These are phyloP conservation scores for Morone chrysops DNA, from an alignment of 2,113 vertebrate genomes.

Conservation along the genomic window DNA sequence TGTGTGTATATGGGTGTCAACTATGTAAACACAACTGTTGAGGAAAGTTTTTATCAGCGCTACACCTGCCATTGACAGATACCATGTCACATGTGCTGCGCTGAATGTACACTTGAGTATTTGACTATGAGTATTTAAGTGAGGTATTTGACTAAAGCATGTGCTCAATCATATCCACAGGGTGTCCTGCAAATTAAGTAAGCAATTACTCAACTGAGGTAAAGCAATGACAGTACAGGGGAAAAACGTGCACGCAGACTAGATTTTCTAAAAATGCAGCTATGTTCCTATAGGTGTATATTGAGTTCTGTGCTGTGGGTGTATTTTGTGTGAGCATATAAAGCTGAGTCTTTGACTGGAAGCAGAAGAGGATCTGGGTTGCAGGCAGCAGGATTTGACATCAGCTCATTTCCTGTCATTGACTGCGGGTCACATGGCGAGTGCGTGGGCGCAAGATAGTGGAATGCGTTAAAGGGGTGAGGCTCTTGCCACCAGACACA, in stretches of 20 bases:
- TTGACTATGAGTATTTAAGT: slow-evolving; percentile 21
- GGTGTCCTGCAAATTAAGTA: neutral
- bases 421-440: slow-evolving; percentile 79
- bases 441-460: slow-evolving; percentile 83
- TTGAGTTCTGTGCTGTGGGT: slow-evolving; percentile 19
- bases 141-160: slow-evolving; percentile 7
- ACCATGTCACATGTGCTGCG: slow-evolving; percentile 19
- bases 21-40: slow-evolving; percentile 66
- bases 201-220: neutral
- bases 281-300: slow-evolving; percentile 6
- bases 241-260: neutral
- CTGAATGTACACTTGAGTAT: slow-evolving; percentile 20
- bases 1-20: slow-evolving; percentile 63
- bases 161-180: neutral
- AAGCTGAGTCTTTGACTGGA: slow-evolving; percentile 55
- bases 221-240: neutral
- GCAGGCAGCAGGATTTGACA: slow-evolving; percentile 80
- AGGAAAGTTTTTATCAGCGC: slow-evolving; percentile 55
- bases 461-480: slow-evolving; percentile 84
- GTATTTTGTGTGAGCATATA: slow-evolving; percentile 42
- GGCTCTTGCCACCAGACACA: slow-evolving; percentile 68
- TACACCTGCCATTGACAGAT: slow-evolving; percentile 67
- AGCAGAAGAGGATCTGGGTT: slow-evolving; percentile 72
- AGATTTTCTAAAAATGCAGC: neutral
- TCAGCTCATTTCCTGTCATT: slow-evolving; percentile 81